Base-by-base conservation (phyloP, 2,113 vertebrate genomes). In the Calonectris borealis region DNA sequence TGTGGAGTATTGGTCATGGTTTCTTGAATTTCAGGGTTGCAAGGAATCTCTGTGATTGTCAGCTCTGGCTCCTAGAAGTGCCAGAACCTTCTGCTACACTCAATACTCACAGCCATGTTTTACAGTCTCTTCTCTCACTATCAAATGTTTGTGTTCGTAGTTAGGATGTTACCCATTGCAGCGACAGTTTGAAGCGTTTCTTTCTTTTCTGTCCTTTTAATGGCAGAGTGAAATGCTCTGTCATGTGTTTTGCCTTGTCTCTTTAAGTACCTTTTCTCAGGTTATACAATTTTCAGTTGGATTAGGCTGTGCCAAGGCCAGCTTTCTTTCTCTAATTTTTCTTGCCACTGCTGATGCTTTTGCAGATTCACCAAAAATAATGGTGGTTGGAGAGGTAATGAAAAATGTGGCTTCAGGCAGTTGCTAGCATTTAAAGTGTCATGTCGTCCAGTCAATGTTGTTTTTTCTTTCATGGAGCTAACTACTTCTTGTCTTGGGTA, bases 11-110 rank as follows among this genome's bases (percentile, higher is more conserved):
- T 90, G 75, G 80, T 70, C 60, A 42, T 77, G 80, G 90, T 90
- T 91, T 94, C 87, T 91, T 80, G 78, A 65, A 79, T 94, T 83
- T 86, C 90, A 93, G 85, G 29, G 25, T 80, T 92, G 90, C 36
- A 42, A 42, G 82, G 54, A 80, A 79, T 93, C 54, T 73, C 61
- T 90, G 40, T 83, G 49, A 44, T 90, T 83, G 31, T 54, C 60
- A 85, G 21, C 46, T 44, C 42, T 70, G 79, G 15, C 54, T 93
- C 49, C 24, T 44, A 27, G 44, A 76, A 55, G 55, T 60, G 46
- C 77, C 76, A 89, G 77, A 79, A 65, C 10, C 40, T 85, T 61
- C 44, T 93, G 49, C 61, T 83, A 6, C 11, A 0, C 51, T 91
- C 29, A 26, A 0, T 61, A 32, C 32, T 64, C 69, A 42, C 14